A percentile compares a stretch with the other conserved stretches of the same genome.
Conservation (phyloP, 1,140 invertebrate species). For the Protaetia brevitarsis region DNA sequence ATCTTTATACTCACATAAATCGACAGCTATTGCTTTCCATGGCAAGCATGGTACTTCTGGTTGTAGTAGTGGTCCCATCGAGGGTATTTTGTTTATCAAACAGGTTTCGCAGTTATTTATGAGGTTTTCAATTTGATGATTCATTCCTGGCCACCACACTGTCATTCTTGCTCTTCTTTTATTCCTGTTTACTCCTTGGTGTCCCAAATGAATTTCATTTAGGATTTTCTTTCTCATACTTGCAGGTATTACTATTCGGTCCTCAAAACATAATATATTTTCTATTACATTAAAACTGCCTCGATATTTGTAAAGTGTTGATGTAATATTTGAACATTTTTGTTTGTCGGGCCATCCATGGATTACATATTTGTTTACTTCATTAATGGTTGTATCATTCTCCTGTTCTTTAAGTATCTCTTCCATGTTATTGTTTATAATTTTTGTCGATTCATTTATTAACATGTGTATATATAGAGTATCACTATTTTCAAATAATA, state of each 20-base stretch:
- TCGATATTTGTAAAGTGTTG: neutral
- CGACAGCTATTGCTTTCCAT: too few species aligned
- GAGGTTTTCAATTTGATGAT: too few species aligned
- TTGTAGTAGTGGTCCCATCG: too few species aligned
- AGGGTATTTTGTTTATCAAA: too few species aligned
- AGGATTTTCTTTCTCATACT: neutral
- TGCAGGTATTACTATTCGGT: neutral
- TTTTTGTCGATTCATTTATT: neutral
- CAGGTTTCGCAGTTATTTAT: too few species aligned
- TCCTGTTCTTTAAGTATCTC: too few species aligned
- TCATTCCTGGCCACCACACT: too few species aligned
- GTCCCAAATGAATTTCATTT: neutral
- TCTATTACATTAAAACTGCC: neutral
- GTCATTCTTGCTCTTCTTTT: neutral
- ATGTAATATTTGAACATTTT: neutral
- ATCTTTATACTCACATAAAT: too few species aligned
- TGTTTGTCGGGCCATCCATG: neutral
- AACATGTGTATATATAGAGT: neutral
- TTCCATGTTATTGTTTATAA: neutral
- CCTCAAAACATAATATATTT: neutral
- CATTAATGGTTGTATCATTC: too few species aligned
- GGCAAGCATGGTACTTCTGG: too few species aligned
- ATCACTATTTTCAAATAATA: neutral
- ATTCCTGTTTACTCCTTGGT: neutral
- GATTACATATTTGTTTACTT: too few species aligned